A percentile compares a stretch with the other conserved stretches of the same genome.
These are phyloP conservation scores for Orchesella cincta DNA, from an alignment of 1,140 invertebrate genomes.

Conservation along the genomic window DNA sequence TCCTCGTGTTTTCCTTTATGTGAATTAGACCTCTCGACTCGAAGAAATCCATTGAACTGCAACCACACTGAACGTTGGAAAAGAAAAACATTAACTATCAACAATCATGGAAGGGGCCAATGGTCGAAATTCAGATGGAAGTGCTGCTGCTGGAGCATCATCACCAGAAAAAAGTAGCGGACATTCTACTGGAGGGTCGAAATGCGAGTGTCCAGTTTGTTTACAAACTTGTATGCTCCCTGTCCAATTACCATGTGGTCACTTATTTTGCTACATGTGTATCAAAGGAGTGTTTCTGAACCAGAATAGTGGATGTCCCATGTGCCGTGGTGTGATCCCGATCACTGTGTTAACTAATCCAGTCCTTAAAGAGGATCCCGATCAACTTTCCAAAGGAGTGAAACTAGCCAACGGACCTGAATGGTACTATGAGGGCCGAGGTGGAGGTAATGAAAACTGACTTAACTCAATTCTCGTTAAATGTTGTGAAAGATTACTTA, in stretches of 20 bases:
- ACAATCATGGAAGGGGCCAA: too few species aligned
- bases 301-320: constrained; percentile 70
- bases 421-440: constrained; percentile 94
- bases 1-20: too few species aligned
- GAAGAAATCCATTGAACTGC: too few species aligned
- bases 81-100: too few species aligned
- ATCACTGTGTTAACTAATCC: constrained; percentile 82
- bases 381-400: constrained; percentile 57
- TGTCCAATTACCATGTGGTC: constrained; percentile 80
- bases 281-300: constrained; percentile 89
- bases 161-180: too few species aligned
- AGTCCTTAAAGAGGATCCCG: constrained; percentile 67
- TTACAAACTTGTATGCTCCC: constrained; percentile 86
- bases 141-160: too few species aligned
- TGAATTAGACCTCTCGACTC: too few species aligned
- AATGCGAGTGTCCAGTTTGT: constrained; percentile 84
- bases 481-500: neutral
- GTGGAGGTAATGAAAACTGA: constrained; percentile 63
- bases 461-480: constrained; percentile 14
- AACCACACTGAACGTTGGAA: too few species aligned
- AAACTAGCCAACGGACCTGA: constrained; percentile 71
- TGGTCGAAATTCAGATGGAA: too few species aligned
- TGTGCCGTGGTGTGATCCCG: constrained; percentile 81
- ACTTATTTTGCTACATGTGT: constrained; percentile 94
- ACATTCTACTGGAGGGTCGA: too few species aligned